A percentile compares a stretch with the other conserved stretches of the same genome.
Conservation (phyloP, 2,888 invertebrate species). For the Amorpha juglandis region DNA sequence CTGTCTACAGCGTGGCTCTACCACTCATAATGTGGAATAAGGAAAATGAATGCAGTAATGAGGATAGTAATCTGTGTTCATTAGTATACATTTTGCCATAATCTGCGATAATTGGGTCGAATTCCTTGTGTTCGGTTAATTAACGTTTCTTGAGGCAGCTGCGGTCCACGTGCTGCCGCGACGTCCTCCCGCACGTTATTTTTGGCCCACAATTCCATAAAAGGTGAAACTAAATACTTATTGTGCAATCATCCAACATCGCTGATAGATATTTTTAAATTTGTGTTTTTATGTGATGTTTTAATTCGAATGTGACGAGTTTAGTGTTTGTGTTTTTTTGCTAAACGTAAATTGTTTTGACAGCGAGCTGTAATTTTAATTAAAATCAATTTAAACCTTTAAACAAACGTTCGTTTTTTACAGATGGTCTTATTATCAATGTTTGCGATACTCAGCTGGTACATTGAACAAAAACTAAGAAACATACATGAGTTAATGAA, state of each 20-base stretch:
- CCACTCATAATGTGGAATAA: constrained; percentile 6
- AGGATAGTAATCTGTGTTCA: constrained; percentile 20
- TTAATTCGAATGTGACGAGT: background rate
- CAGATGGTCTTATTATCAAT: background rate
- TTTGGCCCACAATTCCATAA: constrained; percentile 8
- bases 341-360: constrained; percentile 1
- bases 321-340: background rate
- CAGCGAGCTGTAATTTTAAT: background rate
- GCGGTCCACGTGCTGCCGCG: constrained; percentile 60
- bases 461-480: background rate
- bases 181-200: constrained; percentile 25
- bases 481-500: constrained; percentile 15
- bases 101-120: constrained; percentile 62
- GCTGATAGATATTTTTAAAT: background rate
- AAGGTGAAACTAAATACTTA: constrained; percentile 18
- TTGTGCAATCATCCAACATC: background rate
- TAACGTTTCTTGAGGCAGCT: constrained; percentile 65
- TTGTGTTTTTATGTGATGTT: background rate
- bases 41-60: constrained; percentile 23
- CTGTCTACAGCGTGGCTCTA: too few species aligned
- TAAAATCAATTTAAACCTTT: background rate
- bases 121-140: constrained; percentile 75
- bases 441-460: background rate
- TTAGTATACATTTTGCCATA: constrained; percentile 15
- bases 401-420: background rate